Conservation (phyloP, 2,113 vertebrate species). For the Paedocypris sp. region DNA sequence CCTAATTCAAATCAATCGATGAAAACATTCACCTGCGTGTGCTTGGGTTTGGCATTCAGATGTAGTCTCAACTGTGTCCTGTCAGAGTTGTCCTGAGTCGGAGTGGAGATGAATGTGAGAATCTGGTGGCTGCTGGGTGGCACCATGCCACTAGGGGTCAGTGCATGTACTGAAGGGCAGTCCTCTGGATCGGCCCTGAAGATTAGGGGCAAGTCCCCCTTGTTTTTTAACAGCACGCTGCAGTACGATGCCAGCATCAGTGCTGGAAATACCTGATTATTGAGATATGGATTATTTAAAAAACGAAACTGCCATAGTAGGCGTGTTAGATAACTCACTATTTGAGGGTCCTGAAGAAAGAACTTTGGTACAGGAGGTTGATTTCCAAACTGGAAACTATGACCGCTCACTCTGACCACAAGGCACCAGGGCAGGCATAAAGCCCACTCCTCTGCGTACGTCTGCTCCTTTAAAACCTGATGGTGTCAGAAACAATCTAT, state of each 20-base stretch:
- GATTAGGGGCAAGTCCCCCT: constrained; percentile 58
- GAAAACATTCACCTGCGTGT: constrained; percentile 63
- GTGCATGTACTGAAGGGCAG: constrained; percentile 51
- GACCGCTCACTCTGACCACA: constrained; percentile 66
- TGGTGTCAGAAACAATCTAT: not conserved
- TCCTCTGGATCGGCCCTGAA: constrained; percentile 57
- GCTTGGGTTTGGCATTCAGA: constrained; percentile 66
- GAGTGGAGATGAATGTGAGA: constrained; percentile 63
- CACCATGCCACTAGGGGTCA: constrained; percentile 67
- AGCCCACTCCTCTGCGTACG: constrained; percentile 53
- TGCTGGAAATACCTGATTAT: constrained; percentile 70
- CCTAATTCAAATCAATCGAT: too few species aligned
- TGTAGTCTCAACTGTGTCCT: constrained; percentile 62
- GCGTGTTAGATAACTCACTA: constrained; percentile 44
- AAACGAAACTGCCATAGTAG: not conserved
- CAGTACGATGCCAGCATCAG: constrained; percentile 54
- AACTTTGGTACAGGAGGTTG: constrained; percentile 69
- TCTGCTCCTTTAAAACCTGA: constrained; percentile 59
- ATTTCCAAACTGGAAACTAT: constrained; percentile 60
- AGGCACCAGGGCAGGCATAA: constrained; percentile 76
- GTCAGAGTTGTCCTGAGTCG: constrained; percentile 46
- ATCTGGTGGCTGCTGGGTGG: constrained; percentile 71
- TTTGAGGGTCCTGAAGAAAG: constrained; percentile 58
- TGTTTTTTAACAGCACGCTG: constrained; percentile 71
- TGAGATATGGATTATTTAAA: not conserved